Conservation (phyloP, 2,113 vertebrate genomes). For the Pteruthius melanotis region DNA sequence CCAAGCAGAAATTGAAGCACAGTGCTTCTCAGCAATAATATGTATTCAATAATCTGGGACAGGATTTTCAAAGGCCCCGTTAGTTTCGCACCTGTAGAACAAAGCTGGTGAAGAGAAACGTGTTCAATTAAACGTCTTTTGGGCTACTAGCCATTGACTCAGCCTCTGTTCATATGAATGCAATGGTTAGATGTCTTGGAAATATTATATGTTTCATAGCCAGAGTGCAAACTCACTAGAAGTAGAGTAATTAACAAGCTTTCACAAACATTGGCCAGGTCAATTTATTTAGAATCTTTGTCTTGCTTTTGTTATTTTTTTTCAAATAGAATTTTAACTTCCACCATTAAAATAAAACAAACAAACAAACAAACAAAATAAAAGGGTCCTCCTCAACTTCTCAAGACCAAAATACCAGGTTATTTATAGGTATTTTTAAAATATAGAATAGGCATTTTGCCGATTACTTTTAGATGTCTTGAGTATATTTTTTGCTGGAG, state of each 20-base stretch:
- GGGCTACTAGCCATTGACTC: neutral
- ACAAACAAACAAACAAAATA: too few species aligned
- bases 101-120: neutral
- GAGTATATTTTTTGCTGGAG: neutral
- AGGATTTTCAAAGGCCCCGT: neutral
- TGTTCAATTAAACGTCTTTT: neutral
- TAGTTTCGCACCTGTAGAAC: neutral
- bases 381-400: neutral
- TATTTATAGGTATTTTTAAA: neutral
- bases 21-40: neutral
- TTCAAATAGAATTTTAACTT: neutral
- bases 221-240: neutral
- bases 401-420: neutral
- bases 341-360: neutral
- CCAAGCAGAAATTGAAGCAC: neutral
- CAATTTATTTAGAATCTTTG: neutral
- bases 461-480: neutral
- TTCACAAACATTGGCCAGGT: neutral
- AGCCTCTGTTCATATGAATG: neutral
- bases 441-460: neutral
- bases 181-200: neutral
- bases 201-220: fast-evolving
- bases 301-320: neutral
- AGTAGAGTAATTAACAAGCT: neutral
- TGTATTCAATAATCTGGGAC: neutral